These are phyloP conservation scores for Toxotes chatareus DNA, from an alignment of 2,113 vertebrate genomes.

Conservation along the genomic window DNA sequence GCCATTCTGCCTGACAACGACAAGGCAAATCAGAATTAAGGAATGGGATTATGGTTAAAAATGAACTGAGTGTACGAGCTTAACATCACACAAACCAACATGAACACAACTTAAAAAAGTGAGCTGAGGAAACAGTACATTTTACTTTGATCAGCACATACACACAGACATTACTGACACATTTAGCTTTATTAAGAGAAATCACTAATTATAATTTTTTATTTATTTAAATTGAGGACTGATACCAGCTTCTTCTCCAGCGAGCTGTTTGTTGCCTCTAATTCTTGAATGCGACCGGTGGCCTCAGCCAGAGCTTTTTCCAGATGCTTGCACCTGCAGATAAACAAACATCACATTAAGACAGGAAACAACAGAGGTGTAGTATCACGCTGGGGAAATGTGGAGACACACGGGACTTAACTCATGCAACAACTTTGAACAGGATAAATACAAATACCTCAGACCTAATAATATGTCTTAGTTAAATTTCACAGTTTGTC, in stretches of 20 bases:
- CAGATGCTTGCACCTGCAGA: constrained; percentile 88
- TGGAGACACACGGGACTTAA: too few relatives aligned
- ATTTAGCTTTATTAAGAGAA: not conserved
- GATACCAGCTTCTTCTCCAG: constrained; percentile 91
- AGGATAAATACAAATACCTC: too few relatives aligned
- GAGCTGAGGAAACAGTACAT: too few relatives aligned
- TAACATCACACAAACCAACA: too few relatives aligned
- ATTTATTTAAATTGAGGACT: not conserved
- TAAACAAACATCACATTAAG: not conserved
- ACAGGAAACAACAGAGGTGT: not conserved
- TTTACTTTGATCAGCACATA: too few relatives aligned
- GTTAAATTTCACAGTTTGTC: too few relatives aligned
- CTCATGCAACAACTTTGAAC: too few relatives aligned
- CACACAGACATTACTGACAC: too few relatives aligned
- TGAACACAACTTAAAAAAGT: not conserved
- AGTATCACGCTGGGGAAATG: not conserved
- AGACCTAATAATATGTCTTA: too few relatives aligned
- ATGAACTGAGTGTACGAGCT: not conserved
- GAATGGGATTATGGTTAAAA: not conserved
- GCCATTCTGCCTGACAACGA: constrained; percentile 87
- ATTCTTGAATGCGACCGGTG: constrained; percentile 82
- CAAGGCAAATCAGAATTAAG: not conserved
- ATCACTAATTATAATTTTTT: not conserved
- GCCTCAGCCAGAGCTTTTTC: constrained; percentile 89
- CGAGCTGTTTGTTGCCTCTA: constrained; percentile 89